These are phyloP conservation scores for Chrysodeixis includens DNA, from an alignment of 2,888 invertebrate species.

Conservation along the genomic window DNA sequence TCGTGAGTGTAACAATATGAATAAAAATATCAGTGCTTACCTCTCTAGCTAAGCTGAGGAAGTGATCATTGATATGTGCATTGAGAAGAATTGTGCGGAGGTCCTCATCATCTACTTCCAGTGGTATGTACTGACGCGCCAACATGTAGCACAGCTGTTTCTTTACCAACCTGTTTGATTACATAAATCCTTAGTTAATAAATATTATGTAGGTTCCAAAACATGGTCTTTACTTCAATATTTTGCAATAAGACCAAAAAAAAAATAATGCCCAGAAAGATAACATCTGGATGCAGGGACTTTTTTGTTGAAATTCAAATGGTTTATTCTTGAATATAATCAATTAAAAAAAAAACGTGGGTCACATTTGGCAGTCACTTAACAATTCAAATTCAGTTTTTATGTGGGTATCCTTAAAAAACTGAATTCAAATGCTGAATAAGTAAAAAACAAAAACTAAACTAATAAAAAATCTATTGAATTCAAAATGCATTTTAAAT, in stretches of 20 bases:
- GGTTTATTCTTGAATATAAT: not conserved
- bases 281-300: not conserved
- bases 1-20: too few relatives aligned
- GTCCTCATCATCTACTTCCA: constrained; percentile 95
- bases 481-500: not conserved
- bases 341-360: not conserved
- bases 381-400: too few relatives aligned
- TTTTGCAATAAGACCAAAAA: too few relatives aligned
- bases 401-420: not conserved
- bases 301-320: not conserved
- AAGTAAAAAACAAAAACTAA: not conserved
- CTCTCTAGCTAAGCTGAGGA: constrained; percentile 97
- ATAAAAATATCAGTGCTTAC: constrained; percentile 72
- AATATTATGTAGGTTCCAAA: not conserved
- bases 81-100: constrained; percentile 97
- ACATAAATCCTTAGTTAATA: constrained; percentile 1
- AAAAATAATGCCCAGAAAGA: not conserved
- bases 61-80: constrained; percentile 97
- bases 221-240: too few relatives aligned
- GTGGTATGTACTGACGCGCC: constrained; percentile 97
- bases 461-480: not conserved
- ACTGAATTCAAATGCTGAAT: not conserved
- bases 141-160: constrained; percentile 99
- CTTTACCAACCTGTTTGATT: constrained; percentile 91
- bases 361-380: not conserved